phyloP scores from a whole-genome alignment of 2,888 invertebrate genomes.

The Tridacna gigas region DNA sequence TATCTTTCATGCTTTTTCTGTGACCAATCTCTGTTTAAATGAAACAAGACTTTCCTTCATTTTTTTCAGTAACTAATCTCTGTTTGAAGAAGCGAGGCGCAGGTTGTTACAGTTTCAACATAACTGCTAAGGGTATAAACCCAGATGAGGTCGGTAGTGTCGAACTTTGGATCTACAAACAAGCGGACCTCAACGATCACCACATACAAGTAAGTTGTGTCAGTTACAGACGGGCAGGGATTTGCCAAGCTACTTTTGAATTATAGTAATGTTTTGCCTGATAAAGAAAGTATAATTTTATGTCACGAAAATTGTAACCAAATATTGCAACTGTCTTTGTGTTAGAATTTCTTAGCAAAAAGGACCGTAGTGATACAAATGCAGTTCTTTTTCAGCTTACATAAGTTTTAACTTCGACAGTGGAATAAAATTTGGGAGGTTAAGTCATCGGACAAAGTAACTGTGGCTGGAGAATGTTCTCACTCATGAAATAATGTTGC shows the following conservation, averaged over 20 bases:
- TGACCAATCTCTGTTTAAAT: too few relatives aligned
- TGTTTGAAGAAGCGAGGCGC: constrained; percentile 65
- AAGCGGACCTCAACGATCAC: constrained; percentile 72
- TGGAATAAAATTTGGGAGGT: too few relatives aligned
- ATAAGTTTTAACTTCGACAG: too few relatives aligned
- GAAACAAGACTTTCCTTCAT: too few relatives aligned
- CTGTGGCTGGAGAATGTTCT: too few relatives aligned
- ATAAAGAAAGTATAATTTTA: background rate
- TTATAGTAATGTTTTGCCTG: background rate
- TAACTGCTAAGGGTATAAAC: constrained; percentile 64
- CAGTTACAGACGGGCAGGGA: background rate
- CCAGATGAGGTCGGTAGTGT: constrained; percentile 67
- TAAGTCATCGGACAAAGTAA: too few relatives aligned
- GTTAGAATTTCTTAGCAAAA: too few relatives aligned
- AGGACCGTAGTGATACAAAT: too few relatives aligned
- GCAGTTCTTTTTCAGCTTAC: too few relatives aligned
- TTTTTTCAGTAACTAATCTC: constrained; percentile 66
- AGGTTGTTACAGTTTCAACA: constrained; percentile 74
- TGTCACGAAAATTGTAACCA: background rate
- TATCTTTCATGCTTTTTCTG: too few relatives aligned
- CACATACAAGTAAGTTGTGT: constrained; percentile 57
- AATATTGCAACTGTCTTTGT: background rate
- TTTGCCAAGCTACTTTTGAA: too few relatives aligned
- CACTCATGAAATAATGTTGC: too few relatives aligned
- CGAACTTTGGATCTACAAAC: constrained; percentile 78